Evolutionary conservation across 2,888 invertebrate species (phyloP).

Genomic region (Catocala sponsa): DNA sequence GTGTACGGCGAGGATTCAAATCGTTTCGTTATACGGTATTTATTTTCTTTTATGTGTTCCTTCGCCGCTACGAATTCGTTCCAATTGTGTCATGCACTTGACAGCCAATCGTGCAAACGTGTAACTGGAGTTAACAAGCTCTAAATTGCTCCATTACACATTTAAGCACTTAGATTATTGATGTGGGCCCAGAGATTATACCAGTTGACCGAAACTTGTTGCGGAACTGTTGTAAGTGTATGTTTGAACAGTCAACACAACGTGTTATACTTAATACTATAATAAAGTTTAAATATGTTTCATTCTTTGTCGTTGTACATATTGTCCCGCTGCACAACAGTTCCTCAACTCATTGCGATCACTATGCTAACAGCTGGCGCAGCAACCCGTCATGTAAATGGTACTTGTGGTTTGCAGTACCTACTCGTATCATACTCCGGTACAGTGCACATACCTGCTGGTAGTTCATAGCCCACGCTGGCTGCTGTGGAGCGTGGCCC

Average conservation of each 20-base stretch:
- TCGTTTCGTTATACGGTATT: conserved; percentile 85
- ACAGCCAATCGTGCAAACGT: conserved; percentile 35
- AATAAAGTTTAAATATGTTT: no score
- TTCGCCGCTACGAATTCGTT: conserved; percentile 40
- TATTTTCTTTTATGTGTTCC: conserved; percentile 56
- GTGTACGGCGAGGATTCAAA: conserved; percentile 82
- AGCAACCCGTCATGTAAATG: no score
- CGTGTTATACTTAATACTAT: no score
- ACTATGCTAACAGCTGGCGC: no score
- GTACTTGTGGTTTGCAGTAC: no score
- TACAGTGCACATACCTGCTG: no score
- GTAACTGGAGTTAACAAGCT: conserved; percentile 38
- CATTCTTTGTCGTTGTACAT: no score
- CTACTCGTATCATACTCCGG: no score
- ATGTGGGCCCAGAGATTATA: conserved; percentile 17
- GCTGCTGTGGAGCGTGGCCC: no score
- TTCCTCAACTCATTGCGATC: no score
- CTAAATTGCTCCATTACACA: conserved; percentile 33
- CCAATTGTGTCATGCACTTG: conserved; percentile 46
- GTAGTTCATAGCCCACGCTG: no score
- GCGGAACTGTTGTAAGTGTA: not conserved
- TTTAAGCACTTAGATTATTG: conserved; percentile 33
- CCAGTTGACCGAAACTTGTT: conserved; percentile 12
- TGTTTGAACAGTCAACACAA: not conserved
- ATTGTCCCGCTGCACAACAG: no score